Base-by-base conservation (phyloP, 2,113 vertebrate species). In the Xenotilapia leptura region DNA sequence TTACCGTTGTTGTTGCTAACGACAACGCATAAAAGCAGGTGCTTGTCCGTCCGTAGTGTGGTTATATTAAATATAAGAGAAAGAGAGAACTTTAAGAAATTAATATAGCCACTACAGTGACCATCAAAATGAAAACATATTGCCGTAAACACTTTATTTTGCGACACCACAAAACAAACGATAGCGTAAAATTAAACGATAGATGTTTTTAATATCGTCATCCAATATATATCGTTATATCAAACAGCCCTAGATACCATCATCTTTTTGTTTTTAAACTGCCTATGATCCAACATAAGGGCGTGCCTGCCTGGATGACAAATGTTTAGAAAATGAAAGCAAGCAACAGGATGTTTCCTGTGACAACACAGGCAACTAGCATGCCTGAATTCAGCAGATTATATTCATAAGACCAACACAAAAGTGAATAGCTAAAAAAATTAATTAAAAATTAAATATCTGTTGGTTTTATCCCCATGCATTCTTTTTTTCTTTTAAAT, bases 41-140 rank as follows among this genome's bases (percentile, higher is more conserved):
- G 1, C 55, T 28, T 1, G 0, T 58, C 55, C 4, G 0, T 28
- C 55, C 1, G 0, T 58, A 28, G 23, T 58, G 55, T 28, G 23
- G 23, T 58, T 28, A 58, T 28, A 28, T 58, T 5, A 58, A 15
- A 58, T 58, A 58, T 28, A 58, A 58, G 23, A 58, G 55, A 58
- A 58, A 28, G 23, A 28, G 23, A 58, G 23, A 56, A 56, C 23
- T 56, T 56, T 15, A 28, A 56, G 13, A 56, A 56, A 28, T 56
- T 0, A 56, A 56, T 56, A 1, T 14, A 56, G 54, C 7, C 54
- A 28, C 23, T 28, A 56, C 54, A 56, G 23, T 28, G 4, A 56
- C 12, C 54, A 15, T 28, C 23, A 14, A 8, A 56, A 56, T 4
- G 7, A 33, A 33, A 33, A 33, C 31, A 7, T 33, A 33, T 8